Percentiles rank a stretch among this genome's conserved stretches.
phyloP scores from a whole-genome alignment of 2,797 vertebrate species.

The Lophotriccus pileatus region DNA sequence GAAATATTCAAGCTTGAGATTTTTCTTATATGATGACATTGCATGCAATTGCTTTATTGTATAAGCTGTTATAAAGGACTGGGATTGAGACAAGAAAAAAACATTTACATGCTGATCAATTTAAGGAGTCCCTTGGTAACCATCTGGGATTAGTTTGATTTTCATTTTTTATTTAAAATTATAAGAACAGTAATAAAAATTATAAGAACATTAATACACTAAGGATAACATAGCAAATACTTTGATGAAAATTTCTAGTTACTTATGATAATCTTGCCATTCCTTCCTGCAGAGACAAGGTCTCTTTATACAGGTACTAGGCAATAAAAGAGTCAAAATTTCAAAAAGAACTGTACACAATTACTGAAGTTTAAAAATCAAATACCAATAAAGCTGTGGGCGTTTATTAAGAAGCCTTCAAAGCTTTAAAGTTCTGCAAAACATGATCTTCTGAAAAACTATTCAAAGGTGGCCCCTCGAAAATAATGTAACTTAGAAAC shows the following conservation, averaged over 20 bases:
- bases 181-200: not conserved
- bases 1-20: not conserved
- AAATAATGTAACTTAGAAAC: not conserved
- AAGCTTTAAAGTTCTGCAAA: not conserved
- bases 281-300: not conserved
- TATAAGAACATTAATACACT: not conserved
- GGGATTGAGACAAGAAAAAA: not conserved
- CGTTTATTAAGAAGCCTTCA: not conserved
- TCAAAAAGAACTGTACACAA: not conserved
- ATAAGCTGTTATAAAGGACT: not conserved
- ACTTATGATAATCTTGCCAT: not conserved
- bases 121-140: not conserved
- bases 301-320: not conserved
- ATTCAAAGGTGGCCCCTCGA: not conserved
- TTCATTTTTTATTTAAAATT: not conserved
- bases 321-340: not conserved
- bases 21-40: not conserved
- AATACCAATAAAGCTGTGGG: not conserved
- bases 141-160: not conserved
- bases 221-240: not conserved
- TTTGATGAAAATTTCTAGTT: not conserved
- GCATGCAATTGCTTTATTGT: not conserved
- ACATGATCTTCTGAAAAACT: not conserved
- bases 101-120: not conserved
- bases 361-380: not conserved